phyloP scores from a whole-genome alignment of 2,113 vertebrate genomes.

The Oncorhynchus mykiss region DNA sequence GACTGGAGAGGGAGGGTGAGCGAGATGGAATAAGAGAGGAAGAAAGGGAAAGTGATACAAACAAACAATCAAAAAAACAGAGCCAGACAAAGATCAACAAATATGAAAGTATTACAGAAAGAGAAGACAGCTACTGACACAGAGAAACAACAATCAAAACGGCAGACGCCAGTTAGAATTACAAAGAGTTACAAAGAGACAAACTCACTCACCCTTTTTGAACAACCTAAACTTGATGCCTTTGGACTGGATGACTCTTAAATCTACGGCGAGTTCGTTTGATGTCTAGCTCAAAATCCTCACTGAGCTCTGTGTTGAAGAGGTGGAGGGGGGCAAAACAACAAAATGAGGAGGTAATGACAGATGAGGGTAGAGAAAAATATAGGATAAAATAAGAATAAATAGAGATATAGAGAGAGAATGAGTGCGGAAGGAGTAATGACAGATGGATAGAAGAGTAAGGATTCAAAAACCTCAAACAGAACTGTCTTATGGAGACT shows the following conservation, averaged over 20 bases:
- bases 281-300: slow-evolving; percentile 75
- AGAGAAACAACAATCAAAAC: not conserved
- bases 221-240: slow-evolving; percentile 78
- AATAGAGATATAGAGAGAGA: not conserved
- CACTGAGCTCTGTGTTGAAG: slow-evolving; percentile 65
- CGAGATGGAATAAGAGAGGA: not conserved
- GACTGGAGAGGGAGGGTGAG: slow-evolving; percentile 1
- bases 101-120: not conserved
- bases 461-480: not conserved
- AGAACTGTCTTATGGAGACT: too few species aligned
- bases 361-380: too few species aligned
- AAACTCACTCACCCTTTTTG: slow-evolving; percentile 67
- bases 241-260: slow-evolving; percentile 71
- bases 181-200: not conserved
- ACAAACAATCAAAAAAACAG: not conserved
- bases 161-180: too few species aligned
- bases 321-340: too few species aligned
- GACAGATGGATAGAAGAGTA: not conserved
- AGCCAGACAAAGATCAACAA: not conserved
- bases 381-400: not conserved
- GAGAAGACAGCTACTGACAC: not conserved
- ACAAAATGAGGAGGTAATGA: too few species aligned
- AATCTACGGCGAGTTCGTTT: slow-evolving; percentile 74
- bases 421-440: not conserved
- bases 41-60: not conserved